phyloP scores from a whole-genome alignment of 2,888 invertebrate genomes.

The Caradrina clavipalpis region DNA sequence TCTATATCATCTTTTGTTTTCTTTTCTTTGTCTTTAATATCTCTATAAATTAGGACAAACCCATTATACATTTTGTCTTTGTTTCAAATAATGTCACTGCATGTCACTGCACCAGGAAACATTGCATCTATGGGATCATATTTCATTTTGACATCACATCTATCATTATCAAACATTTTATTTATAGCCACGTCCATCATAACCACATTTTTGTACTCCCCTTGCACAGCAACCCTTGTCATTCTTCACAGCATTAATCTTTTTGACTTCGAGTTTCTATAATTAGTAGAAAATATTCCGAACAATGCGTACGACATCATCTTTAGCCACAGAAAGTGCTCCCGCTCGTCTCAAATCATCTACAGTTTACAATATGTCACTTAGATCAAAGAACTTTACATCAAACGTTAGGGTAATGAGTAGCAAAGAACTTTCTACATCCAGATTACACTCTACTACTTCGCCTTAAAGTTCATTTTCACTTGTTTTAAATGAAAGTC shows the following conservation, averaged over 20 bases:
- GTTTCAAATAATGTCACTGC: constrained; percentile 12
- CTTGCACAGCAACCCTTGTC: constrained; percentile 73
- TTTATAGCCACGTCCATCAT: constrained; percentile 72
- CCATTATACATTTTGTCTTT: constrained; percentile 1
- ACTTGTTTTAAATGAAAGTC: constrained; percentile 52
- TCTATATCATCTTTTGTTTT: not conserved
- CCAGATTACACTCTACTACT: constrained; percentile 61
- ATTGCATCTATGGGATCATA: constrained; percentile 45
- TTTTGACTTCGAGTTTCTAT: constrained; percentile 75
- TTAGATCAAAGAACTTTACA: constrained; percentile 86
- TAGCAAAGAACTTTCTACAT: constrained; percentile 71
- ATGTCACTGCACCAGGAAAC: constrained; percentile 43
- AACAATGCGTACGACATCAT: constrained; percentile 77
- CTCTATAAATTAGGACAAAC: not conserved
- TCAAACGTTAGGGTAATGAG: constrained; percentile 82
- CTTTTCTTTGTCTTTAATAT: not conserved
- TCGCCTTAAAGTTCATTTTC: constrained; percentile 69
- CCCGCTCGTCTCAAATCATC: constrained; percentile 82
- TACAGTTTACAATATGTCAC: constrained; percentile 86
- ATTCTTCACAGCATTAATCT: constrained; percentile 81
- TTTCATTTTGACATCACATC: constrained; percentile 65
- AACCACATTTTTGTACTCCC: constrained; percentile 67
- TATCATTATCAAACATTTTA: constrained; percentile 66
- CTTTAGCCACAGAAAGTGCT: constrained; percentile 75
- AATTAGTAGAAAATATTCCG: constrained; percentile 79